phyloP scores from a whole-genome alignment of 2,888 invertebrate species.

The Megamerina dolium region DNA sequence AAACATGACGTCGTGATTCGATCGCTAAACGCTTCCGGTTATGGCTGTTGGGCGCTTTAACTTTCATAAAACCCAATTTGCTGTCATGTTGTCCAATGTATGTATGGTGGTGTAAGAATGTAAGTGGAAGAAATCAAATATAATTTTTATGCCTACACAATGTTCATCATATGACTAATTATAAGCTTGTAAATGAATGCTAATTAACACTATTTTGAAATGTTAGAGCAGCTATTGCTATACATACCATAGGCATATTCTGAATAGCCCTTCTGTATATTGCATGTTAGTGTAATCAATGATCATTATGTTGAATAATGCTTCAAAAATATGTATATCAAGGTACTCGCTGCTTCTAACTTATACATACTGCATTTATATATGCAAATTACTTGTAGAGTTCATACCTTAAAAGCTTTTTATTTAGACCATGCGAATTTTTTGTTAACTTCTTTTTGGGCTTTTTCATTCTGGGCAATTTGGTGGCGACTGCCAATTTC shows the following conservation, averaged over 20 bases:
- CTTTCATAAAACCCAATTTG: constrained; percentile 67
- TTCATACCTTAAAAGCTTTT: constrained; percentile 45
- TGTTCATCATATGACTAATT: too few relatives aligned
- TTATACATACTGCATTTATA: too few relatives aligned
- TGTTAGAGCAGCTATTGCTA: too few relatives aligned
- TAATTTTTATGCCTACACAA: background rate
- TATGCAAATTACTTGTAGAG: too few relatives aligned
- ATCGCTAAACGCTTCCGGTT: constrained; percentile 75
- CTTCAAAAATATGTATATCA: too few relatives aligned
- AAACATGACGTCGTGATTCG: constrained; percentile 63
- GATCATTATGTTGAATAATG: too few relatives aligned
- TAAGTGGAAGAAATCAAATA: too few relatives aligned
- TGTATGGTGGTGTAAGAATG: constrained; percentile 57
- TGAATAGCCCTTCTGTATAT: too few relatives aligned
- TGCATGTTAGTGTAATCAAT: too few relatives aligned
- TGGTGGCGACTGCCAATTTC: background rate
- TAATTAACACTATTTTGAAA: background rate
- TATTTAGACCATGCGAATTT: constrained; percentile 41
- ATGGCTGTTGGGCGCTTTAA: constrained; percentile 69
- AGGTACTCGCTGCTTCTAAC: constrained; percentile 6
- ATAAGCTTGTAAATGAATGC: background rate
- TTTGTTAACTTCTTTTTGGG: constrained; percentile 28
- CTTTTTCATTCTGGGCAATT: constrained; percentile 26
- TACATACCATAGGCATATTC: too few relatives aligned
- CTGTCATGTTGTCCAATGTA: constrained; percentile 39